phyloP scores from a whole-genome alignment of 2,113 vertebrate genomes.

The Piaya cayana region DNA sequence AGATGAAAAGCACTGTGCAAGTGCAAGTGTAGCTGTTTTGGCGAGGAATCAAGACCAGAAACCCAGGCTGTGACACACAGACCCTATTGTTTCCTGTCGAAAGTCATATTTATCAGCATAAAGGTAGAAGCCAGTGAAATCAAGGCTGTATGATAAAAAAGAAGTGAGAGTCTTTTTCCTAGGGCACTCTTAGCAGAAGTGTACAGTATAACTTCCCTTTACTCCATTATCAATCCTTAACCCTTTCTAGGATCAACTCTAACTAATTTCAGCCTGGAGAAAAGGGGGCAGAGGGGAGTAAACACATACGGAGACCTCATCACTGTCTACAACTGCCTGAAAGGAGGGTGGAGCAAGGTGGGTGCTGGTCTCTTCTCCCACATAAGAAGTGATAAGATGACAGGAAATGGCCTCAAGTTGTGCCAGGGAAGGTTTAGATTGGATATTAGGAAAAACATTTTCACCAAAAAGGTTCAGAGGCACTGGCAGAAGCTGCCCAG shows the following conservation, averaged over 20 bases:
- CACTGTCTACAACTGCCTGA: too few species aligned
- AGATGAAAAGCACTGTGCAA: constrained; percentile 51
- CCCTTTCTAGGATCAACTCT: not conserved
- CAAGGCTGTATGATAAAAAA: not conserved
- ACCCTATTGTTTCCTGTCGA: constrained; percentile 32
- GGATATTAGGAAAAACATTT: too few species aligned
- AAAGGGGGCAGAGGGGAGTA: too few species aligned
- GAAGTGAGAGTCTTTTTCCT: not conserved
- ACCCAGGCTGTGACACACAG: not conserved
- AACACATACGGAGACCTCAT: too few species aligned
- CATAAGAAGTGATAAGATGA: too few species aligned
- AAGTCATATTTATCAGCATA: constrained; percentile 5
- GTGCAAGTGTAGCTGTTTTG: constrained; percentile 48
- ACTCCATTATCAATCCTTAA: not conserved
- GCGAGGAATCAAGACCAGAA: constrained; percentile 13
- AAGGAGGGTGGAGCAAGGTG: too few species aligned
- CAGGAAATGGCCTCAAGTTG: too few species aligned
- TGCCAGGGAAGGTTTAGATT: too few species aligned
- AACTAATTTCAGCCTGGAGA: too few species aligned
- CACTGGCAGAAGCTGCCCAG: too few species aligned
- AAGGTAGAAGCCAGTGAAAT: constrained; percentile 24
- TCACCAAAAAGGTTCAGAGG: too few species aligned
- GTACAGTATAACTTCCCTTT: not conserved
- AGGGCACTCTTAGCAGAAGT: not conserved
- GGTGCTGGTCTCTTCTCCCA: too few species aligned